These are phyloP conservation scores for Hydrotaea diabolus DNA, from an alignment of 2,888 invertebrate genomes.

Conservation along the genomic window DNA sequence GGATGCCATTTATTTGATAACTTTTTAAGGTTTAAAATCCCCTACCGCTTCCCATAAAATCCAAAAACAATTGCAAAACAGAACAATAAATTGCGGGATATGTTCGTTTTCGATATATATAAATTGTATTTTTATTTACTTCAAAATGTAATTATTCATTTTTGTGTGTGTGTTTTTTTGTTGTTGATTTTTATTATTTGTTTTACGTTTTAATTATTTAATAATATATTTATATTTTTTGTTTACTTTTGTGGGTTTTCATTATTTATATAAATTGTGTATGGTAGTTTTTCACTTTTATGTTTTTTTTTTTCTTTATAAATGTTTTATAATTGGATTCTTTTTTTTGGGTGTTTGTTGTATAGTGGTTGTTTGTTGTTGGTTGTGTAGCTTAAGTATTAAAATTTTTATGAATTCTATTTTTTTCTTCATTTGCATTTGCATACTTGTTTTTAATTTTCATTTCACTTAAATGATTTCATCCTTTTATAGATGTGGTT, in stretches of 20 bases:
- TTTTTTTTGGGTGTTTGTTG: constrained; percentile 28
- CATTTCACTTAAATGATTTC: constrained; percentile 35
- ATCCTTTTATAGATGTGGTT: constrained; percentile 25
- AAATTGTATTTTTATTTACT: constrained; percentile 65
- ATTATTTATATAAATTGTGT: constrained; percentile 68
- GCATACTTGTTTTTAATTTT: constrained; percentile 36
- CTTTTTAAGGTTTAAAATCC: too few relatives aligned
- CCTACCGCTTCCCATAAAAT: too few relatives aligned
- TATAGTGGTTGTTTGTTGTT: constrained; percentile 37
- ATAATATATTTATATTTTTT: constrained; percentile 60
- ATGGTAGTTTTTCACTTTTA: constrained; percentile 48
- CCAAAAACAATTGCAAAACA: too few relatives aligned
- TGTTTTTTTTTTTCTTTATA: constrained; percentile 51
- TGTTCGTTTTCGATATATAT: constrained; percentile 51
- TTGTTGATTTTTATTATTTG: constrained; percentile 37
- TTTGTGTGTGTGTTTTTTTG: too few relatives aligned
- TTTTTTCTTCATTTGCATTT: constrained; percentile 39
- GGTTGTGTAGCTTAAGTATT: constrained; percentile 55
- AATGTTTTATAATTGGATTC: constrained; percentile 69
- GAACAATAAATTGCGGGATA: too few relatives aligned
- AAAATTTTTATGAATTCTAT: constrained; percentile 54
- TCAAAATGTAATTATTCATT: constrained; percentile 62
- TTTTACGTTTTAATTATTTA: constrained; percentile 41
- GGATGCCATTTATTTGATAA: too few relatives aligned
- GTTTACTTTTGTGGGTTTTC: constrained; percentile 37